Evolutionary conservation across 1,140 invertebrate species (phyloP), one percentile per base, ranked within the genome.

Genomic region (Samia ricini): DNA sequence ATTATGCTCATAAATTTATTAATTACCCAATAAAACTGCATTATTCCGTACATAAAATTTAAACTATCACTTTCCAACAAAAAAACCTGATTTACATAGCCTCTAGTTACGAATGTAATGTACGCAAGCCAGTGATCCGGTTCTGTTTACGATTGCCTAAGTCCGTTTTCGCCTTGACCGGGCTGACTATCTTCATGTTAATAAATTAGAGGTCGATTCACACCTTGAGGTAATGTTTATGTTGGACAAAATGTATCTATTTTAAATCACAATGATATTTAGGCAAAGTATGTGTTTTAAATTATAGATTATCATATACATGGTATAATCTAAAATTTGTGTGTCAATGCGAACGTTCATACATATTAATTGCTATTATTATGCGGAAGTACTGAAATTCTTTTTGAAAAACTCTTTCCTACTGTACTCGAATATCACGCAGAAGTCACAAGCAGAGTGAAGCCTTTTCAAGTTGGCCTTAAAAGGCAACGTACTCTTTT

Each of bases 101-200:
- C 33, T 42, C 33, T 42, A 42, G 33, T 42, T 42, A 42, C 33
- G 33, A 42, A 42, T 42, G 15, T 42, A 42, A 42, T 42, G 33
- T 42, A 15, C 33, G 33, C 33, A 42, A 42, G 50, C 18, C 19
- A 52, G 18, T 23, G 22, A 23, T 52, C 50, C 50, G 50, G 50
- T 52, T 52, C n/a, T 52, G 12, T 42, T 42, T 42, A 15, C 33
- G 33, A 52, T 52, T 52, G 50, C 50, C 50, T 23, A 42, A 42
- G 33, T 42, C n/a, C 12, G 33, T 42, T 52, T 8, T 21, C 50
- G 50, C 50, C 50, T 52, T 52, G 50, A 52, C 50, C 50, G 50
- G 19, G n/a, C n/a, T n/a, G n/a, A 21, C 50, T 52, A 52, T 52
- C 50, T 52, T 52, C 50, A 52, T 23, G 50, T 20, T 52, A 20